Conservation (phyloP, 2,113 vertebrate genomes). For the Psilopogon haemacephalus region DNA sequence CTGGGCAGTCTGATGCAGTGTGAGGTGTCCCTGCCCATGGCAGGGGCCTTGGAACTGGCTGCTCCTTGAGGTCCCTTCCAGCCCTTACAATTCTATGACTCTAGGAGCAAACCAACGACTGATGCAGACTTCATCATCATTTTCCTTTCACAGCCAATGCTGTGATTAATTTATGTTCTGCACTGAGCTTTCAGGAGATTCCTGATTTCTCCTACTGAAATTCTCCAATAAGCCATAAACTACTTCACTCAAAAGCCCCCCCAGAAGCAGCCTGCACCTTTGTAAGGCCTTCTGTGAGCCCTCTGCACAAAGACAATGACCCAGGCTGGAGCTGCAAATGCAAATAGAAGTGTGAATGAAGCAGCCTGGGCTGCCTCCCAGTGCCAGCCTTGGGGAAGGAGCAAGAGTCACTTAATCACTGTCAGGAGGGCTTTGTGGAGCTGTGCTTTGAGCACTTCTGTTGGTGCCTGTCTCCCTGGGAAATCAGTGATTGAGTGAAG, state of each 20-base stretch:
- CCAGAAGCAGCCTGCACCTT: neutral
- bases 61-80: no score
- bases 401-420: neutral
- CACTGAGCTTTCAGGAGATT: no score
- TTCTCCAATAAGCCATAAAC: no score
- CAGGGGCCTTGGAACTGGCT: no score
- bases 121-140: no score
- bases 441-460: neutral
- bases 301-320: neutral
- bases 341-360: neutral
- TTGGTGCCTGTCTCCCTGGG: neutral
- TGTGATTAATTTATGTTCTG: no score
- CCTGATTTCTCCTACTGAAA: no score
- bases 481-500: neutral
- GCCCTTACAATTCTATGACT: no score
- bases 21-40: no score
- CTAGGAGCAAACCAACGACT: no score
- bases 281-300: neutral
- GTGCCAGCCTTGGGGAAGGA: neutral
- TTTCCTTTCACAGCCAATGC: no score
- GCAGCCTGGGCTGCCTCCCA: neutral
- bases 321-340: neutral
- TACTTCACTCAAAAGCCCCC: neutral
- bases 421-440: neutral
- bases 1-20: no score